phyloP scores from a whole-genome alignment of 2,797 vertebrate genomes.

The Peromyscus attwateri region DNA sequence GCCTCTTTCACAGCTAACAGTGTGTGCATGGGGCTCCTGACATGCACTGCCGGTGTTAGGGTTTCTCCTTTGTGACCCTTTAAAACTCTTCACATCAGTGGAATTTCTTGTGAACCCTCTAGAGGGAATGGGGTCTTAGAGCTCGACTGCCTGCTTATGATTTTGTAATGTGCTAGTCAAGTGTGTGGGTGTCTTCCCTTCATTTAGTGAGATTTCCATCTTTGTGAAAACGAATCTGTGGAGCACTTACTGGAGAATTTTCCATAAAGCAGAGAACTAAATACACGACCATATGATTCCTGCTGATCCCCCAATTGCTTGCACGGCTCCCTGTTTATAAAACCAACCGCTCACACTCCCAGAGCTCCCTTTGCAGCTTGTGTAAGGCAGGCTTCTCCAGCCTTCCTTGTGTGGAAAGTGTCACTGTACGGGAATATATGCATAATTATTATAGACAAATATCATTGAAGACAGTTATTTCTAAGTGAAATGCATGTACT shows the following conservation, averaged over 20 bases:
- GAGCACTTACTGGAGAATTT: not conserved
- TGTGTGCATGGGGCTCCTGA: too few species aligned
- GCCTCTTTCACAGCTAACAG: not conserved
- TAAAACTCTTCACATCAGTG: not conserved
- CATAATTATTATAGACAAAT: not conserved
- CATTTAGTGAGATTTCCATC: not conserved
- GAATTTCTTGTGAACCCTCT: fast-evolving
- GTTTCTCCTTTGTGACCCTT: not conserved
- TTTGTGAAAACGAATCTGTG: constrained; percentile 36
- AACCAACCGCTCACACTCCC: not conserved
- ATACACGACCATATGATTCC: not conserved
- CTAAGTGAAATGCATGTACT: constrained; percentile 32
- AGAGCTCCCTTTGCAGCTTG: not conserved
- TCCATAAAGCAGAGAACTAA: not conserved
- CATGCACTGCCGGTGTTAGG: fast-evolving
- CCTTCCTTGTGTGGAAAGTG: not conserved
- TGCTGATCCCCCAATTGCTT: not conserved
- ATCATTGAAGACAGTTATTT: not conserved
- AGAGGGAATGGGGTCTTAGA: not conserved
- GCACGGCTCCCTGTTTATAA: not conserved
- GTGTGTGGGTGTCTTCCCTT: not conserved
- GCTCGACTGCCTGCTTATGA: not conserved
- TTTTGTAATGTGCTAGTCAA: not conserved
- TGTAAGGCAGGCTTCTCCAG: not conserved
- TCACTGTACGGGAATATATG: not conserved